Evolutionary conservation across 2,888 invertebrate genomes (phyloP), one percentile per base, ranked within the genome.

Genomic region (Thereva unica): DNA sequence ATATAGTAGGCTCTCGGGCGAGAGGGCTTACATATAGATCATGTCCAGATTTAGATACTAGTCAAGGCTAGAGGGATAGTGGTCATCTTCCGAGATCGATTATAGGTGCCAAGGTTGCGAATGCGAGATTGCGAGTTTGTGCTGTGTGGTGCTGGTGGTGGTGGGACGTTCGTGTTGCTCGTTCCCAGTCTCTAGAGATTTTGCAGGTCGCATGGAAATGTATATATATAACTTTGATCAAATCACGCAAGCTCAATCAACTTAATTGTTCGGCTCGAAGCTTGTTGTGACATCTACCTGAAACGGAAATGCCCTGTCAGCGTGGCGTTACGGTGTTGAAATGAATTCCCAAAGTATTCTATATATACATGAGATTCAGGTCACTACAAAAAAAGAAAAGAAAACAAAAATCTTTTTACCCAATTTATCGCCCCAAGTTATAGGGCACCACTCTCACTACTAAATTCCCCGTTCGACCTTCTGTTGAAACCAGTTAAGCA

Each of bases 181-280:
- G 23, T 23, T 23, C 23, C 2, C 23, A 23, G 55, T 55, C 12
- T 55, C n/a, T 10, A 47, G 3, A 5, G 7, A 9, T 47, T 47
- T 47, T 23, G 2, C 23, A 23, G 23, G 23, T 23, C 23, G 23
- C 23, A 23, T 9, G n/a, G 47, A 49, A 64, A 64, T 37, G 54
- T 42, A 49, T 57, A 56, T 57, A 56, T 49, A 56, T 64, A 68
- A 53, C 49, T 59, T 38, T 68, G 68, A 59, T 68, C 42, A 66
- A 65, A 66, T 65, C 68, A 68, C 68, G 68, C 68, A 68, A 68
- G 65, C 54, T 47, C 55, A 68, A 68, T 68, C 68, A 66, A 61
- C 65, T 66, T 68, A 68, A 68, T 68, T 68, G 68, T 68, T 68
- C 54, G n/a, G 59, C 38, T 55, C 55, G 42, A 55, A 55, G 55